Conservation (phyloP, 2,888 invertebrate genomes). For the Teinopalpus imperialis region DNA sequence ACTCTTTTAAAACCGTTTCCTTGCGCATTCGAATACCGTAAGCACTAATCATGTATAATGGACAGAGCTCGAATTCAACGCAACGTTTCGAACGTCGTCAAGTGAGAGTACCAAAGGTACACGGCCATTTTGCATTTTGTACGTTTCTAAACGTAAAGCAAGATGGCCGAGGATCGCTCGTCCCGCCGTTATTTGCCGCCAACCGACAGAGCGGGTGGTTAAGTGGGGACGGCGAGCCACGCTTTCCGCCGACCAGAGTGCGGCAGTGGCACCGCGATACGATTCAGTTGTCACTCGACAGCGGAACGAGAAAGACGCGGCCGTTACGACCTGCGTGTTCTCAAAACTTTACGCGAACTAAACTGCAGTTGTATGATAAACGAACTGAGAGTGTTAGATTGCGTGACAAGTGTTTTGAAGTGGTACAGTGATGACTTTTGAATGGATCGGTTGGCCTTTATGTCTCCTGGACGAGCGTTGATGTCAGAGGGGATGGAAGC, state of each 20-base stretch:
- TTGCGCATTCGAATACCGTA: slow-evolving; percentile 12
- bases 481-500: slow-evolving; percentile 75
- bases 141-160: not conserved
- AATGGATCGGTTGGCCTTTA: slow-evolving; percentile 60
- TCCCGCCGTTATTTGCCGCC: not conserved
- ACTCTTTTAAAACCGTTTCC: not conserved
- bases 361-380: slow-evolving; percentile 58
- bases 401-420: slow-evolving; percentile 58
- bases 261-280: slow-evolving; percentile 28
- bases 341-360: slow-evolving; percentile 77
- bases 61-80: slow-evolving; percentile 10
- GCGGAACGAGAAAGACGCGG: slow-evolving; percentile 76
- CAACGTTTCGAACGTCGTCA: slow-evolving; percentile 15
- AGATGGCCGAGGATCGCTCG: slow-evolving; percentile 6
- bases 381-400: slow-evolving; percentile 66
- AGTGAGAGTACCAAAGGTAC: slow-evolving; percentile 22
- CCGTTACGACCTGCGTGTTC: slow-evolving; percentile 69
- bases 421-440: slow-evolving; percentile 69
- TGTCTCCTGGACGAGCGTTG: slow-evolving; percentile 75
- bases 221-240: slow-evolving; percentile 47
- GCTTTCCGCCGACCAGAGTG: slow-evolving; percentile 40
- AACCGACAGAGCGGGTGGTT: slow-evolving; percentile 8
- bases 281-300: slow-evolving; percentile 71
- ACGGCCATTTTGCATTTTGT: slow-evolving; percentile 2
- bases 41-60: slow-evolving; percentile 13